These are phyloP conservation scores for Rhynchotus rufescens DNA, from an alignment of 2,797 vertebrate genomes.

Conservation along the genomic window DNA sequence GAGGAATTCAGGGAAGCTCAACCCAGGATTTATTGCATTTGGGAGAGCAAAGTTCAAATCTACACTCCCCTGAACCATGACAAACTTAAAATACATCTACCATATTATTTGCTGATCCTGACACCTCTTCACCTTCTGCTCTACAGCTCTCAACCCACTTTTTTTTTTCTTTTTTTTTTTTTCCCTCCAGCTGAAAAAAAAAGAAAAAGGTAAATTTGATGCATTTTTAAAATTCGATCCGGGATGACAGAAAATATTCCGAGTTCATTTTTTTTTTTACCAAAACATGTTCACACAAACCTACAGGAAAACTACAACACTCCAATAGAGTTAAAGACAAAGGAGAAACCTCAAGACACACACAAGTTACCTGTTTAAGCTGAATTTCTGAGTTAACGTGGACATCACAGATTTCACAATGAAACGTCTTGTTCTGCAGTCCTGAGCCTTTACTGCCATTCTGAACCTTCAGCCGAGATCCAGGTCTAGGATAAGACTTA, in stretches of 20 bases:
- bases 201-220: neutral
- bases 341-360: neutral
- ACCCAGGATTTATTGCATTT: neutral
- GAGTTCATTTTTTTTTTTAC: neutral
- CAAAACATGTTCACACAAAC: neutral
- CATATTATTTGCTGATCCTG: neutral
- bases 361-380: constrained; percentile 91
- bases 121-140: neutral
- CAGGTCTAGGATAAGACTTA: constrained; percentile 94
- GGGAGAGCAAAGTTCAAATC: neutral
- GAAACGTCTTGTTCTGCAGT: constrained; percentile 97
- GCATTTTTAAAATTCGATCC: neutral
- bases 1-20: neutral
- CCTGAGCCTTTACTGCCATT: constrained; percentile 90
- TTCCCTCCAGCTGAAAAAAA: neutral
- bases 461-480: constrained; percentile 90
- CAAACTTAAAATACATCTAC: neutral
- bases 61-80: neutral
- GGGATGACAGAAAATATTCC: neutral
- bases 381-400: constrained; percentile 99
- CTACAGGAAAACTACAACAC: neutral
- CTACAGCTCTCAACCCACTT: neutral
- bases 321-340: neutral
- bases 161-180: neutral
- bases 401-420: constrained; percentile 98